Evolutionary conservation across 2,113 vertebrate genomes (phyloP), one percentile per base, ranked within the genome.

Genomic region (Odocoileus virginianus): DNA sequence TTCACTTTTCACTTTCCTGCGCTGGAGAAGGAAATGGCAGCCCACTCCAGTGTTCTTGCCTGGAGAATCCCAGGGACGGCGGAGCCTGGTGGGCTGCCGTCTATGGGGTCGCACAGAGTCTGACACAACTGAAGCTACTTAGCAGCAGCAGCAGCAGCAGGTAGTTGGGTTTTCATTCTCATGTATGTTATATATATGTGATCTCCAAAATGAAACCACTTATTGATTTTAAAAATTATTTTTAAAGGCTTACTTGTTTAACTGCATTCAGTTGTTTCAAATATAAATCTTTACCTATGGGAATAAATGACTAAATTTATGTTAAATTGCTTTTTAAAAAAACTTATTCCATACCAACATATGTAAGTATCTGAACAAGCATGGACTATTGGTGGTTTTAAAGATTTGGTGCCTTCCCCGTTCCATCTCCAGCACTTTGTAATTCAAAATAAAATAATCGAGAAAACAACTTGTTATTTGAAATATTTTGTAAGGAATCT

Each of bases 371-470:
- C 17, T 14, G 58, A 83, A 89, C 21, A 61, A 79, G 9, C 15
- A 23, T 43, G 10, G 17, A 12, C 27, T 84, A 58, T 71, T 61
- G 50, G 16, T 55, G 76, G 10, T 91, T 95, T 85, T 91, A 93
- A 78, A 61, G 43, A 27, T 93, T 94, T 33, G 43, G 40, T 87
- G 28, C 27, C 25, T 82, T 82, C 19, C 17, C 11, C 15, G 23
- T 64, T 47, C 7, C 11, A 16, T 8, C 43, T 7, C 12, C 83
- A 57, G 40, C 4, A 76, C 17, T 58, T 60, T 83, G 30, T 58
- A 74, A 36, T 93, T 91, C 10, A 95, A 95, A 92, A 88, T 55
- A 81, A 94, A 95, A 94, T 60, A 83, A 81, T 45, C 50, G 76
- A 79, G 23, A 81, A 94, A 94, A 87, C 11, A n/a, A n/a, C 17